Conservation (phyloP, 2,113 vertebrate species). For the Phyllostomus discolor region DNA sequence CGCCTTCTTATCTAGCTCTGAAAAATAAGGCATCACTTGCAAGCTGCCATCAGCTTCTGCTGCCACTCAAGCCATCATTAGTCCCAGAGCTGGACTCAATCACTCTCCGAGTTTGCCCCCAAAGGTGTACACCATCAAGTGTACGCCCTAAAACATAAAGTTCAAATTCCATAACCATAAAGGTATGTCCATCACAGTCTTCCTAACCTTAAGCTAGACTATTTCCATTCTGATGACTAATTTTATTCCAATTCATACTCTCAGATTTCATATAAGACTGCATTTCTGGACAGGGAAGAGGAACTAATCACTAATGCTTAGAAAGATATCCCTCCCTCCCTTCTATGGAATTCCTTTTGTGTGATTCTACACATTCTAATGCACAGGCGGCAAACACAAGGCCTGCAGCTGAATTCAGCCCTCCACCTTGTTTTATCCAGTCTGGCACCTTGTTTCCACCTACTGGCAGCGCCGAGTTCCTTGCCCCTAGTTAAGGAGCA, state of each 20-base stretch:
- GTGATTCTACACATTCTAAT: background rate
- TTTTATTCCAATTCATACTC: background rate
- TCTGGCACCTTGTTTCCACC: no score
- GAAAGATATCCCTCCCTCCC: background rate
- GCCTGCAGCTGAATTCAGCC: no score
- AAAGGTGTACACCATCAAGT: background rate
- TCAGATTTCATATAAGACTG: background rate
- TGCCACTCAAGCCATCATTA: background rate
- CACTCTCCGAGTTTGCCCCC: background rate
- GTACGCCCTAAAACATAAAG: background rate
- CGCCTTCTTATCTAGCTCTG: conserved; percentile 84
- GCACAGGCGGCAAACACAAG: background rate
- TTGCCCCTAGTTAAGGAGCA: no score
- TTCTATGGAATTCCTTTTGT: background rate
- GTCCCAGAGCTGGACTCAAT: background rate
- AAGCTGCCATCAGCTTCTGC: background rate
- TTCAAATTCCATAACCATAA: background rate
- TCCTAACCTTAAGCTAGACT: background rate
- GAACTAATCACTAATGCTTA: background rate
- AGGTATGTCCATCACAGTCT: background rate
- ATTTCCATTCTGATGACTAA: background rate
- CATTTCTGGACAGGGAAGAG: background rate
- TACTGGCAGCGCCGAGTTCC: no score
- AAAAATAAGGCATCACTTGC: conserved; percentile 52
- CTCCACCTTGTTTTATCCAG: no score